Evolutionary conservation across 2,888 invertebrate species (phyloP).

Genomic region (Salticus scenicus): DNA sequence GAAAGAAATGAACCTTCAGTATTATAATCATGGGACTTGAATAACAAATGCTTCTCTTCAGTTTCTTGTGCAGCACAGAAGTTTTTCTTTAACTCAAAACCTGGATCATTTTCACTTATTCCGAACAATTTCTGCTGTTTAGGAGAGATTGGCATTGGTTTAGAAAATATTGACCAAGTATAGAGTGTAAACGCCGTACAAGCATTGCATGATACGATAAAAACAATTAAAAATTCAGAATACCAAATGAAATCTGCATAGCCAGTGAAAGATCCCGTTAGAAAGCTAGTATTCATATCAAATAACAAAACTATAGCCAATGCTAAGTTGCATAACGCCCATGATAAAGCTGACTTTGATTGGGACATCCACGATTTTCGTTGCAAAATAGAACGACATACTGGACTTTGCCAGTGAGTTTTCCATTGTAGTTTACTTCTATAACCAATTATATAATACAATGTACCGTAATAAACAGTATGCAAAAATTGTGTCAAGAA

Average conservation of each 20-base stretch:
- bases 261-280: not conserved
- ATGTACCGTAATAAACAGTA: constrained; percentile 27
- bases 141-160: constrained; percentile 57
- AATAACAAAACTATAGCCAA: constrained; percentile 36
- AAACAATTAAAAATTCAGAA: not conserved
- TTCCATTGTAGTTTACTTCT: constrained; percentile 43
- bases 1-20: constrained; percentile 30
- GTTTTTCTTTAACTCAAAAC: constrained; percentile 35
- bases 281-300: constrained; percentile 47
- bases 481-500: not conserved
- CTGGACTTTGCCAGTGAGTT: constrained; percentile 56
- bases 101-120: constrained; percentile 45
- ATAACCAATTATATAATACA: constrained; percentile 20
- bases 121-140: constrained; percentile 46
- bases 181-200: constrained; percentile 25
- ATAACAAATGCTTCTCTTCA: not conserved
- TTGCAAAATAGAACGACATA: constrained; percentile 44
- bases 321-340: constrained; percentile 46
- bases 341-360: constrained; percentile 53
- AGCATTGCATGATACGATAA: constrained; percentile 22
- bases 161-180: constrained; percentile 41
- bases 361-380: constrained; percentile 46
- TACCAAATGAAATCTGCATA: constrained; percentile 38
- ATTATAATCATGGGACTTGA: constrained; percentile 33
- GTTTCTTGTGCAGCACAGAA: not conserved